Evolutionary conservation across 2,888 invertebrate species (phyloP), one percentile per base, ranked within the genome.

Genomic region (Synergus umbraculus): DNA sequence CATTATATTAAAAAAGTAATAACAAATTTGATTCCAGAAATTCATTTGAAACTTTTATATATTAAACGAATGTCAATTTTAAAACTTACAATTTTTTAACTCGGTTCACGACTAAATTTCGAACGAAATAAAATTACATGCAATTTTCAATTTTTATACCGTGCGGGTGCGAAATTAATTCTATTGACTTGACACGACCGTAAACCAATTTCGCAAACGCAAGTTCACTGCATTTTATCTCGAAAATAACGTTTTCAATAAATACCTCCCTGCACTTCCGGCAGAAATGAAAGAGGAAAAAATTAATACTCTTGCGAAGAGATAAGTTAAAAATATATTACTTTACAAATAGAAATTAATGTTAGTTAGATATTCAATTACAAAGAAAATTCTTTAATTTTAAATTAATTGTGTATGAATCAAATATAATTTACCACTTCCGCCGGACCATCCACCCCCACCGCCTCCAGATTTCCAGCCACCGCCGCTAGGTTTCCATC

Each of bases 391-490:
- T 54, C 0, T n/a, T 4, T 8, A 54, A 54, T 54, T 7, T 54
- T 15, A 49, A 49, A 4, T 13, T 13, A 46, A 46, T 13, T 12
- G 12, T 44, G 12, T 9, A 44, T 10, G 12, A 44, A 44, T 10
- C 9, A 9, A 10, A 3, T 3, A 44, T 10, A 5, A 63, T 12
- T 13, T 13, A 29, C 86, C 82, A 76, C 86, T 82, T 43, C 84
- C 83, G 8, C 84, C 76, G 46, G 76, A 83, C 84, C 83, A 85
- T 83, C 83, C 84, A 18, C 83, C 81, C 10, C 83, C 84, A 13
- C 83, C 81, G 15, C 83, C 83, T 43, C 80, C 77, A 1, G 82
- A 67, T 77, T 85, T 83, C 83, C 83, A 83, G 22, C 86, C 85
- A 4, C 83, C 83, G 12, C 85, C 82, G 10, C 82, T 63, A 13